Evolutionary conservation across 2,797 vertebrate species (phyloP).

Genomic region (Tenualosa thibaudeaui): DNA sequence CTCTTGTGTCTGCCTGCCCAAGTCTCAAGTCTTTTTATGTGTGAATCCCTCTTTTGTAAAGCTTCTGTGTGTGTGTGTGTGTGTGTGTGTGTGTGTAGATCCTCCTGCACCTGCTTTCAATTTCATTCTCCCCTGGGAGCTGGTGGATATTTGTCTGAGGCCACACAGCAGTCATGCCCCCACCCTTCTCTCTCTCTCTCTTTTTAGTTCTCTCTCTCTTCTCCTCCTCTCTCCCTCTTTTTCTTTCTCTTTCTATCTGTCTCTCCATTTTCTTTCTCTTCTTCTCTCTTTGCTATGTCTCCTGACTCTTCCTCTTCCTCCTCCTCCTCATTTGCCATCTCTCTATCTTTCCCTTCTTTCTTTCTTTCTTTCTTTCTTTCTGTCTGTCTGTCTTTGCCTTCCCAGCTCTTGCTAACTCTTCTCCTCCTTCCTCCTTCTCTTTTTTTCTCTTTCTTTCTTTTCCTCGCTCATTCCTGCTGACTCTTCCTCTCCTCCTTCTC

Average conservation of each 20-base stretch:
- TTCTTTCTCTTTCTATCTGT: too few species aligned
- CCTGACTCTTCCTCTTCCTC: not conserved
- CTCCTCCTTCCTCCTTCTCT: too few species aligned
- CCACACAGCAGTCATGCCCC: not conserved
- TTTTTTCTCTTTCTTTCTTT: too few species aligned
- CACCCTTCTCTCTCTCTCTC: not conserved
- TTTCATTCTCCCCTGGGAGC: constrained; percentile 2
- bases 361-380: too few species aligned
- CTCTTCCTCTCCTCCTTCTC: not conserved
- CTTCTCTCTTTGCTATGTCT: not conserved
- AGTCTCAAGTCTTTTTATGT: not conserved
- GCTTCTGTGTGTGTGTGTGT: not conserved
- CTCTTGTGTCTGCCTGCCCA: not conserved
- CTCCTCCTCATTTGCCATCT: too few species aligned
- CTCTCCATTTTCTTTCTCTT: not conserved
- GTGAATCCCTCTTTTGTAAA: not conserved
- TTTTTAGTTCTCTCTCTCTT: not conserved
- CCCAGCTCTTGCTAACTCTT: too few species aligned
- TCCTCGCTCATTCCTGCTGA: too few species aligned
- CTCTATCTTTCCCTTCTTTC: too few species aligned
- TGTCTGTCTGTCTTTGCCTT: not conserved
- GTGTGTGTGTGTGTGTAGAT: not conserved
- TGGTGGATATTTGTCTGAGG: constrained; percentile 19
- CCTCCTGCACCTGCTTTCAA: constrained; percentile 7
- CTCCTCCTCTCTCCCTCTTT: not conserved